Evolutionary conservation across 1,140 invertebrate genomes (phyloP), one percentile per base, ranked within the genome.

Genomic region (Drosophila tropicalis): DNA sequence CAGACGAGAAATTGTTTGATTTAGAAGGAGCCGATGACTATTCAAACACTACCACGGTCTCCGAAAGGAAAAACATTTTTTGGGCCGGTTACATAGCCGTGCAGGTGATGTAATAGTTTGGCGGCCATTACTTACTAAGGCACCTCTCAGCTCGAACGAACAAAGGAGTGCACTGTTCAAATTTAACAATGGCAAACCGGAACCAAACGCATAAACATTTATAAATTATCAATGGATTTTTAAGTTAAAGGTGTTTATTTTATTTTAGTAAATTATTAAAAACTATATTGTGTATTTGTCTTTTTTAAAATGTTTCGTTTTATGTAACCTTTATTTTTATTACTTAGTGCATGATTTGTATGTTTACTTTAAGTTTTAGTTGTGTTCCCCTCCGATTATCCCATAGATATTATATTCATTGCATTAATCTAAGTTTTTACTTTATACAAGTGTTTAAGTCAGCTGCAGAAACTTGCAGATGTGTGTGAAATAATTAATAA

Each of bases 401-500:
- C 3, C 32, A 19, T n/a, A 29, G 36, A 22, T 40, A 47, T 62
- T 39, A 40, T 66, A 22, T 65, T 56, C 54, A 29, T 64, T 40
- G 39, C 39, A 15, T 56, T 56, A 36, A 56, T 65, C 12, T 44
- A 10, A 67, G 55, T 47, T 58, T 67, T 58, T 47, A 51, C 25
- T 47, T 36, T 44, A 40, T 56, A 56, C 56, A 41, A 41, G 15
- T 51, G n/a, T 57, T 57, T n/a, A 64, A 55, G 32, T 65, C 58
- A 67, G 40, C 54, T 61, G 56, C 56, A 32, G 56, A 67, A 7
- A 7, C 15, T 67, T 61, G 9, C 32, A 32, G 29, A 67, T 67
- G 62, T 70, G 25, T 22, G 57, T 39, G 61, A 63, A 57, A 64
- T 58, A 40, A 40, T 63, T 47, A 64, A 64, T 58, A 64, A n/a